Conservation (phyloP, 2,113 vertebrate genomes). For the Glaucomys volans region DNA sequence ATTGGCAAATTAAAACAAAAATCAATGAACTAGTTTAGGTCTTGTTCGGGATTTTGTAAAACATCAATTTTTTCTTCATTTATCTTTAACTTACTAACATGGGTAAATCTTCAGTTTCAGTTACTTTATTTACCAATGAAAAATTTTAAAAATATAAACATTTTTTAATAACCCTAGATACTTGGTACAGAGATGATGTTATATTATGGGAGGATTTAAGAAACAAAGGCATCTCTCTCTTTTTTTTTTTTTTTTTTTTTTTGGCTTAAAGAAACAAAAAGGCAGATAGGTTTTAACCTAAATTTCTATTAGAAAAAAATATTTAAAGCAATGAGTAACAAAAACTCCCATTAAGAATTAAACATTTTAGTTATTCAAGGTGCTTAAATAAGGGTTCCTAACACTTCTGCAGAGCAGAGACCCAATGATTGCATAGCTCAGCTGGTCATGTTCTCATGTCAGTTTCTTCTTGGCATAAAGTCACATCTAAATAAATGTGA, state of each 20-base stretch:
- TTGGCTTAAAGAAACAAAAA: constrained; percentile 60
- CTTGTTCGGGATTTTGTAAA: not conserved
- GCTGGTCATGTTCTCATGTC: constrained; percentile 67
- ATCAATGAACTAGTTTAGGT: not conserved
- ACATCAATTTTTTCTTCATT: not conserved
- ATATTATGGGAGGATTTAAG: not conserved
- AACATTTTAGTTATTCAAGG: constrained; percentile 85
- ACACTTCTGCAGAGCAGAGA: constrained; percentile 90
- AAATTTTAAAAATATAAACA: not conserved
- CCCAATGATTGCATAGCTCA: constrained; percentile 79
- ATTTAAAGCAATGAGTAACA: constrained; percentile 84
- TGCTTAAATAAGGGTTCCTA: constrained; percentile 78
- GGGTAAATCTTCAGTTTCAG: not conserved
- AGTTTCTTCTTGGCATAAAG: constrained; percentile 83
- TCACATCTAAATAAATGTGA: constrained; percentile 72
- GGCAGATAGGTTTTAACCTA: constrained; percentile 70
- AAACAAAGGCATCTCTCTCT: not conserved
- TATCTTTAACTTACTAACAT: constrained; percentile 37
- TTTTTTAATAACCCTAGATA: not conserved
- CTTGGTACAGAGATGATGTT: not conserved
- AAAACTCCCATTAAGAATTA: constrained; percentile 82
- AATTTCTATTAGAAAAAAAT: constrained; percentile 89
- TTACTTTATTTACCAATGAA: not conserved
- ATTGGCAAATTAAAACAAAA: constrained; percentile 45
- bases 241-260: no score